Percentiles rank a stretch among this genome's conserved stretches.
These are phyloP conservation scores for Cydia amplana DNA, from an alignment of 1,140 invertebrate genomes.

Conservation along the genomic window DNA sequence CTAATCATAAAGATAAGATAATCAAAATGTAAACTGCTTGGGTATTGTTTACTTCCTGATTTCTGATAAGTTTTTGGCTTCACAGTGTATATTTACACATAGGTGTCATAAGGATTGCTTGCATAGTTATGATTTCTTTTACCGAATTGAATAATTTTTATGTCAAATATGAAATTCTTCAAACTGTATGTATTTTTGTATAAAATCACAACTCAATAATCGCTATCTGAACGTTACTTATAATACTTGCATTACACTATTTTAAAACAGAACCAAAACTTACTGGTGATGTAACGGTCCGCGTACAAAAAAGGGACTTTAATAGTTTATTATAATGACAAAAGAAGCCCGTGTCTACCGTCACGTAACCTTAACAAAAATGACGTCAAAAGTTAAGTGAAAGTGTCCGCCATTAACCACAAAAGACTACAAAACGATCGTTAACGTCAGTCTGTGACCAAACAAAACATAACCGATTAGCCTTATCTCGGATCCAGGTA, in stretches of 20 bases:
- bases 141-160: no score
- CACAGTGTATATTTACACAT: not conserved
- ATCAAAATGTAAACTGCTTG: slow-evolving; percentile 2
- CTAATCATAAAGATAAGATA: slow-evolving; percentile 25
- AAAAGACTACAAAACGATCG: slow-evolving; percentile 42
- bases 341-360: slow-evolving; percentile 17
- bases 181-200: no score
- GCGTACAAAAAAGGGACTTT: slow-evolving; percentile 1
- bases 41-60: slow-evolving; percentile 24
- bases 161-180: no score
- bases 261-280: not conserved
- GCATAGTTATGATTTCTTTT: no score
- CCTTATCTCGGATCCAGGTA: slow-evolving; percentile 67
- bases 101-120: no score
- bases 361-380: slow-evolving; percentile 21
- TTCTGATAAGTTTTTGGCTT: slow-evolving; percentile 1
- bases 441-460: slow-evolving; percentile 60
- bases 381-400: slow-evolving; percentile 40
- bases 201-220: no score
- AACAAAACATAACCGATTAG: slow-evolving; percentile 74
- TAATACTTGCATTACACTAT: no score
- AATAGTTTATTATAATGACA: slow-evolving; percentile 10
- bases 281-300: not conserved
- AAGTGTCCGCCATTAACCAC: slow-evolving; percentile 41
- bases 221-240: no score